phyloP scores from a whole-genome alignment of 2,888 invertebrate genomes.

The Anorthoa munda region DNA sequence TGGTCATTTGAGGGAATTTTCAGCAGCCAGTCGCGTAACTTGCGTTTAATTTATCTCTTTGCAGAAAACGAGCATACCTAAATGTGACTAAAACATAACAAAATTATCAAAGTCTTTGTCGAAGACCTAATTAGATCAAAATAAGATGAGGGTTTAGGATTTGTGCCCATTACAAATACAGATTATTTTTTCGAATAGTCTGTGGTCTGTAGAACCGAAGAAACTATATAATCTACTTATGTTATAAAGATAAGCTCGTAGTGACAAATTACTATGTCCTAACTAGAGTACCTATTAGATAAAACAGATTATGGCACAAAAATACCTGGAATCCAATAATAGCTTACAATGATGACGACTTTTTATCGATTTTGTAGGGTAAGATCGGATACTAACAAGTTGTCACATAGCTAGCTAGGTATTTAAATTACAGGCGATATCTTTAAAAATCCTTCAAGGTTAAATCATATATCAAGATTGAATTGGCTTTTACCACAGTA shows the following conservation, averaged over 20 bases:
- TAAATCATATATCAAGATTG: too few relatives aligned
- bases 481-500: too few relatives aligned
- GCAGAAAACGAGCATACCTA: too few relatives aligned
- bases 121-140: too few relatives aligned
- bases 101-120: too few relatives aligned
- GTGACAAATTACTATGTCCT: neutral
- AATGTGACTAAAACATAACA: neutral
- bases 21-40: too few relatives aligned
- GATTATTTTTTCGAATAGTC: neutral
- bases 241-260: conserved; percentile 7
- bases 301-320: neutral
- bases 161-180: neutral
- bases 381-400: too few relatives aligned
- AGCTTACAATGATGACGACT: neutral
- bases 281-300: too few relatives aligned
- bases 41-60: too few relatives aligned
- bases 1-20: too few relatives aligned
- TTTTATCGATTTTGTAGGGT: neutral
- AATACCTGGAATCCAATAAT: neutral
- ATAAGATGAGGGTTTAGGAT: neutral
- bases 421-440: neutral
- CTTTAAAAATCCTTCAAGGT: neutral
- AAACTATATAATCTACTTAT: neutral
- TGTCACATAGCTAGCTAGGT: neutral
- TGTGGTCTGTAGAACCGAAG: neutral